phyloP scores from a whole-genome alignment of 1,140 invertebrate species.

The Dufourea novaeangliae region DNA sequence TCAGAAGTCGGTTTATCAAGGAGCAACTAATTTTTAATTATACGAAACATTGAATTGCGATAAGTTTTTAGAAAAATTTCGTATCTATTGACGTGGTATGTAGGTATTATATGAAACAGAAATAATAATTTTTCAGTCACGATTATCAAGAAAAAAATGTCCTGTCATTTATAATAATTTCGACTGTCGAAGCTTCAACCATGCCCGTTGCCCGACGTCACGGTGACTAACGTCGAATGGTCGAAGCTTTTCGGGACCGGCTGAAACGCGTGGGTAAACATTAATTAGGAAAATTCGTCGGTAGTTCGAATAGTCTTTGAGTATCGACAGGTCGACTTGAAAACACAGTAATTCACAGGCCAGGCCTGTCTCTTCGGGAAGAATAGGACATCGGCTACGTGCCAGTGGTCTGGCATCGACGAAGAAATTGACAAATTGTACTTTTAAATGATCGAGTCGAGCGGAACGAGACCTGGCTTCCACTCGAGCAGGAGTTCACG shows the following conservation, averaged over 20 bases:
- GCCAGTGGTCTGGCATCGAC: slow-evolving; percentile 42
- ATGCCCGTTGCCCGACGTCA: no score
- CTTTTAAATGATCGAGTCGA: slow-evolving; percentile 66
- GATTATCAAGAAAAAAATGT: no score
- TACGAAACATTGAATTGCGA: no score
- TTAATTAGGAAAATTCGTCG: slow-evolving; percentile 66
- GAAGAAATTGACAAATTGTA: slow-evolving; percentile 71
- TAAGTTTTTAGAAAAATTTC: no score
- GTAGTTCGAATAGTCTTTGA: slow-evolving; percentile 53
- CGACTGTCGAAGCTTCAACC: no score
- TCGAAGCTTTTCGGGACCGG: slow-evolving; percentile 6
- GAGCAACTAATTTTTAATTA: no score
- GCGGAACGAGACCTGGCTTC: slow-evolving; percentile 36
- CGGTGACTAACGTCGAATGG: no score
- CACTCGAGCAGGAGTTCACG: slow-evolving; percentile 41
- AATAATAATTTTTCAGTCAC: no score
- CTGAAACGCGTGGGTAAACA: slow-evolving; percentile 36
- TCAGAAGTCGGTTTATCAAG: no score
- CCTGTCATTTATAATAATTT: no score
- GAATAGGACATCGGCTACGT: slow-evolving; percentile 32
- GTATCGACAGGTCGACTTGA: slow-evolving; percentile 59
- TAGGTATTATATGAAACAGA: no score
- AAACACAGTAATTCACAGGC: slow-evolving; percentile 56
- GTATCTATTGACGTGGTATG: no score
- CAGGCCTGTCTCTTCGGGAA: background rate